Evolutionary conservation across 2,113 vertebrate genomes (phyloP).

Genomic region (Turdus rufiventris): DNA sequence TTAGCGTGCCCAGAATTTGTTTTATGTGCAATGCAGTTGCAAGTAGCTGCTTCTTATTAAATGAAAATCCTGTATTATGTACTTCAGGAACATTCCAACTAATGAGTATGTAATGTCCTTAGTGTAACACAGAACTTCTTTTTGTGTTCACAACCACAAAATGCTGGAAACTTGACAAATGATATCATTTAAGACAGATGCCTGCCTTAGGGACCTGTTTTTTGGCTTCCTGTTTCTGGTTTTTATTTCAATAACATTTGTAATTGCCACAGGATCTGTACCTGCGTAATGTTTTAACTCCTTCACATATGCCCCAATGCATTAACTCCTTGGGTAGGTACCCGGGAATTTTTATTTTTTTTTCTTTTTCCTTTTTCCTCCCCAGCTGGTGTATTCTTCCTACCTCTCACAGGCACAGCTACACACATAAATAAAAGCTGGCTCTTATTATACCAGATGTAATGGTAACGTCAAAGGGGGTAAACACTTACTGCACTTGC

Average conservation of each 20-base stretch:
- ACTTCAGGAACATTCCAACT: slow-evolving; percentile 65
- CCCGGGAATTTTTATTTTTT: background rate
- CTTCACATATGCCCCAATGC: slow-evolving; percentile 17
- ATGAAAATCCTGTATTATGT: slow-evolving; percentile 65
- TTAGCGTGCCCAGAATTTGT: slow-evolving; percentile 59
- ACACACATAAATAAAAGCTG: background rate
- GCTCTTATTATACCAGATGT: background rate
- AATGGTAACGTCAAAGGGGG: background rate
- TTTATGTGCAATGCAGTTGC: slow-evolving; percentile 59
- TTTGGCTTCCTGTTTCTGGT: slow-evolving; percentile 80
- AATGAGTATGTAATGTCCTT: slow-evolving; percentile 71
- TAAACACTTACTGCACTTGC: background rate
- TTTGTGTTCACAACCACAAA: slow-evolving; percentile 71
- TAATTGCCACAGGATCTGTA: slow-evolving; percentile 75
- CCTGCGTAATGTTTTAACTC: slow-evolving; percentile 73
- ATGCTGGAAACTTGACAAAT: slow-evolving; percentile 79
- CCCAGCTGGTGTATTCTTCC: background rate
- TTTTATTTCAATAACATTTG: slow-evolving; percentile 79
- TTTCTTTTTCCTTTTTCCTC: background rate
- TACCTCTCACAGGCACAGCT: background rate
- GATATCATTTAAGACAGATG: slow-evolving; percentile 81
- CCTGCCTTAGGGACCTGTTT: slow-evolving; percentile 77
- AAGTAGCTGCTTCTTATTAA: slow-evolving; percentile 72
- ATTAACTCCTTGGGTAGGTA: slow-evolving; percentile 4
- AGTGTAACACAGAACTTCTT: slow-evolving; percentile 67